A percentile compares a stretch with the other conserved stretches of the same genome.
These are phyloP conservation scores for Gortyna flavago DNA, from an alignment of 2,888 invertebrate species.

Conservation along the genomic window DNA sequence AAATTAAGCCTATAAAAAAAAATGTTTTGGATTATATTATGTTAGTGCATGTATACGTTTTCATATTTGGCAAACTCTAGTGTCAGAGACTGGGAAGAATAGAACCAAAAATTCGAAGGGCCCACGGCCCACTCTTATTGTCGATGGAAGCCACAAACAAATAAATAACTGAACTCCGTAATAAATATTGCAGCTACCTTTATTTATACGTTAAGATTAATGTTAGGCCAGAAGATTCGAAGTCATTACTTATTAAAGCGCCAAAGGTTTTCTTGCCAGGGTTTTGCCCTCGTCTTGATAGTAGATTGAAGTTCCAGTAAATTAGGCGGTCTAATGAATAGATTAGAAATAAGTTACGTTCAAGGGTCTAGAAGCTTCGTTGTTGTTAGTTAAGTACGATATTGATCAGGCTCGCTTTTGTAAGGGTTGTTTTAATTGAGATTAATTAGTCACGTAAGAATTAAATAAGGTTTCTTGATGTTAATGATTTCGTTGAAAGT, in stretches of 20 bases:
- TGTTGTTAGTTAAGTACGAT: conserved; percentile 50
- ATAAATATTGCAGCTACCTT: conserved; percentile 18
- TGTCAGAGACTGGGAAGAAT: too few relatives aligned
- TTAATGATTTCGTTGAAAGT: conserved; percentile 1
- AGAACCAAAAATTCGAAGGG: too few relatives aligned
- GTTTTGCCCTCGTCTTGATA: conserved; percentile 47
- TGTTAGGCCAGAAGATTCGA: conserved; percentile 41
- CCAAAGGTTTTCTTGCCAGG: conserved; percentile 48
- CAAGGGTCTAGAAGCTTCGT: conserved; percentile 43
- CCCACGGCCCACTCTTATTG: too few relatives aligned
- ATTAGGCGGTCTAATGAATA: conserved; percentile 60
- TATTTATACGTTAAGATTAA: conserved; percentile 42
- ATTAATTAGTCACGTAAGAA: background rate
- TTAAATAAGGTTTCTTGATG: background rate
- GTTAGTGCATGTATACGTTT: too few relatives aligned
- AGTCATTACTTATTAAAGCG: conserved; percentile 63
- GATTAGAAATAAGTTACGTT: conserved; percentile 60
- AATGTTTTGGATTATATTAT: too few relatives aligned
- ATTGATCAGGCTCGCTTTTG: conserved; percentile 33
- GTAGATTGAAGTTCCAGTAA: conserved; percentile 56
- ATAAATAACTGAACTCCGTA: conserved; percentile 22
- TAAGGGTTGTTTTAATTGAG: conserved; percentile 1
- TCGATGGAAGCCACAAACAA: too few relatives aligned
- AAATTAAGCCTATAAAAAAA: too few relatives aligned
- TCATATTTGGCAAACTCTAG: too few relatives aligned